These are phyloP conservation scores for Acestrorhynchus altus DNA, from an alignment of 2,797 vertebrate species.

Conservation along the genomic window DNA sequence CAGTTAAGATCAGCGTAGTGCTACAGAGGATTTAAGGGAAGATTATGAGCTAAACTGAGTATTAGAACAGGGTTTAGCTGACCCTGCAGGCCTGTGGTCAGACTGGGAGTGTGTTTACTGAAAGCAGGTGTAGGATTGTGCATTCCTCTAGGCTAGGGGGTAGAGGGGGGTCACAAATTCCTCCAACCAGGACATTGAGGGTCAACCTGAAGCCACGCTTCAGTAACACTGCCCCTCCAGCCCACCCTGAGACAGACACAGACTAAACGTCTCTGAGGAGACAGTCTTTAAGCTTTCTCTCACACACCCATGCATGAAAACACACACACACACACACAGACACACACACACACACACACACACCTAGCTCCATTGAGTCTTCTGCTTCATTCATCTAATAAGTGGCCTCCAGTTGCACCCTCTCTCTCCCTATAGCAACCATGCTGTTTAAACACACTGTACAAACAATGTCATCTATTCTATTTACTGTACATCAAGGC, in stretches of 20 bases:
- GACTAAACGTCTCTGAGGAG: slow-evolving; percentile 60
- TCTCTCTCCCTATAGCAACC: background rate
- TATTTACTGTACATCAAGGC: background rate
- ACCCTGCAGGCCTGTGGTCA: slow-evolving; percentile 43
- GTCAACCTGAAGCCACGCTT: slow-evolving; percentile 48
- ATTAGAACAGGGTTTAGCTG: slow-evolving; percentile 28
- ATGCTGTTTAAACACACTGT: slow-evolving; percentile 4
- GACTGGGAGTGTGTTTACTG: slow-evolving; percentile 40
- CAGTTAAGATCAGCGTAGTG: slow-evolving; percentile 13
- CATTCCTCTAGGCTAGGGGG: background rate
- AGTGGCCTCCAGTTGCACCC: background rate
- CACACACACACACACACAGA: slow-evolving; percentile 1
- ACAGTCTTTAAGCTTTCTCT: slow-evolving; percentile 36
- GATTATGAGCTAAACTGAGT: slow-evolving; percentile 42
- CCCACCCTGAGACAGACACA: slow-evolving; percentile 34
- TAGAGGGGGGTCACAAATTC: slow-evolving; percentile 36
- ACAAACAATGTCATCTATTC: slow-evolving; percentile 7
- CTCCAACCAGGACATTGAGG: slow-evolving; percentile 26
- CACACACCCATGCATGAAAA: background rate
- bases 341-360: slow-evolving; percentile 15
- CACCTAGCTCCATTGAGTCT: slow-evolving; percentile 3
- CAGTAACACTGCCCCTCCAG: slow-evolving; percentile 30
- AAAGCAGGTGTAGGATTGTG: slow-evolving; percentile 53
- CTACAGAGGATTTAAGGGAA: slow-evolving; percentile 5
- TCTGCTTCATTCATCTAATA: slow-evolving; percentile 16